Conservation (phyloP, 1,140 invertebrate species). For the Nasonia longicornis region DNA sequence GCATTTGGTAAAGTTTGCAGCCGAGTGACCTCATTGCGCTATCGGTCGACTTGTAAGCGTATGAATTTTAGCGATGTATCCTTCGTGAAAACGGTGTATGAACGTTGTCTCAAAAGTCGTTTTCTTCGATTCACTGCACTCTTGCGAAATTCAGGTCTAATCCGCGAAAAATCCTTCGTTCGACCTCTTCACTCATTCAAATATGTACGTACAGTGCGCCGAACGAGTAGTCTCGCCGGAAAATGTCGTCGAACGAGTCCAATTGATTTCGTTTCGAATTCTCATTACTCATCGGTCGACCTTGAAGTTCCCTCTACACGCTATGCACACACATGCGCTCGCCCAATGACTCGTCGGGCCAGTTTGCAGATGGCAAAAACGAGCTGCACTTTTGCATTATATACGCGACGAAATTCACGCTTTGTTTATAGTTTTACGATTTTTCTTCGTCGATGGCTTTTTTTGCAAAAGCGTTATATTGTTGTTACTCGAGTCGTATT, state of each 20-base stretch:
- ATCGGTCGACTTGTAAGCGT: not conserved
- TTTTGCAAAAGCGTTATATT: no score
- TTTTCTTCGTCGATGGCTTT: no score
- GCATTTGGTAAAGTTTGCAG: not conserved
- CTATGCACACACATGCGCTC: not conserved
- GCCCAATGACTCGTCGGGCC: conserved; percentile 18
- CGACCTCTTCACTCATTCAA: no score
- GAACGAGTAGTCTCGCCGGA: not conserved
- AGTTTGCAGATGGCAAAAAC: conserved; percentile 27
- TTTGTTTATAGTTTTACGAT: no score
- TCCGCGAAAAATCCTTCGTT: not conserved
- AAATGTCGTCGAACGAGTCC: conserved; percentile 26
- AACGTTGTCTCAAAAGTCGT: no score
- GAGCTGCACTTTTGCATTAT: not conserved
- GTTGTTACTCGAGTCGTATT: no score
- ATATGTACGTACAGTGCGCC: not conserved
- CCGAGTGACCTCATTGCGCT: not conserved
- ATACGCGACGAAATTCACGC: not conserved
- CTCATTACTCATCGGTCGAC: conserved; percentile 34
- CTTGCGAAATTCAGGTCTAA: no score
- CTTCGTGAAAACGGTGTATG: no score
- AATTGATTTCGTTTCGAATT: conserved; percentile 37
- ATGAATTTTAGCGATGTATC: not conserved
- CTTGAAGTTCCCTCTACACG: conserved; percentile 20
- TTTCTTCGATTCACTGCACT: no score